phyloP scores from a whole-genome alignment of 92 coral and sea anemone species.

The Montipora capitata region DNA sequence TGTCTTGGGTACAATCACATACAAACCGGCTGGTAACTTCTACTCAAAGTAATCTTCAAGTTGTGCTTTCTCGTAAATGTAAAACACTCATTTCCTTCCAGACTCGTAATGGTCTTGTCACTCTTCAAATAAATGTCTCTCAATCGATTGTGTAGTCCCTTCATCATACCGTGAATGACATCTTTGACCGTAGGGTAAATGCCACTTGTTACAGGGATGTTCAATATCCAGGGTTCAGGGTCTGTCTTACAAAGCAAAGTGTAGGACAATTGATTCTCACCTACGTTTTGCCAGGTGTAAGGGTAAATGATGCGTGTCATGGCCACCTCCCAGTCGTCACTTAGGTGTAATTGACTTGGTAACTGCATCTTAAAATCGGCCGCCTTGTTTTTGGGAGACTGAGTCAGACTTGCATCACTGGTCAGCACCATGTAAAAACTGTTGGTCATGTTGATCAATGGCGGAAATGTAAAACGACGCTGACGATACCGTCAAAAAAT shows the following conservation, averaged over 20 bases:
- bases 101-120: too few relatives aligned
- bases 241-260: background rate
- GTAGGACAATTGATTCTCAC: background rate
- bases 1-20: conserved; percentile 21
- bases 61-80: background rate
- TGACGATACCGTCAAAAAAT: background rate
- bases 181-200: too few relatives aligned
- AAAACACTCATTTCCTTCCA: conserved; percentile 31
- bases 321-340: conserved; percentile 31
- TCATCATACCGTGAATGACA: too few relatives aligned
- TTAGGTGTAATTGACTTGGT: conserved; percentile 7
- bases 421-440: conserved; percentile 40
- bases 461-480: background rate
- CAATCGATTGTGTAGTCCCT: too few relatives aligned
- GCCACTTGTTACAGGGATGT: too few relatives aligned
- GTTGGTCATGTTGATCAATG: conserved; percentile 10
- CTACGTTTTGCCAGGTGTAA: conserved; percentile 39
- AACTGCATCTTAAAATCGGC: conserved; percentile 11
- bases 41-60: background rate
- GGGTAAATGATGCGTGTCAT: conserved; percentile 46
- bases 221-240: background rate
- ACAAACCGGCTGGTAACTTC: background rate
- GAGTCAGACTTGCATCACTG: conserved; percentile 19
- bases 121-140: too few relatives aligned
- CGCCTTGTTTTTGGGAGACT: conserved; percentile 15